Percentiles rank a stretch among this genome's conserved stretches.
Evolutionary conservation across 2,888 invertebrate species (phyloP).

Genomic region (Drosophila cyrtoloma): DNA sequence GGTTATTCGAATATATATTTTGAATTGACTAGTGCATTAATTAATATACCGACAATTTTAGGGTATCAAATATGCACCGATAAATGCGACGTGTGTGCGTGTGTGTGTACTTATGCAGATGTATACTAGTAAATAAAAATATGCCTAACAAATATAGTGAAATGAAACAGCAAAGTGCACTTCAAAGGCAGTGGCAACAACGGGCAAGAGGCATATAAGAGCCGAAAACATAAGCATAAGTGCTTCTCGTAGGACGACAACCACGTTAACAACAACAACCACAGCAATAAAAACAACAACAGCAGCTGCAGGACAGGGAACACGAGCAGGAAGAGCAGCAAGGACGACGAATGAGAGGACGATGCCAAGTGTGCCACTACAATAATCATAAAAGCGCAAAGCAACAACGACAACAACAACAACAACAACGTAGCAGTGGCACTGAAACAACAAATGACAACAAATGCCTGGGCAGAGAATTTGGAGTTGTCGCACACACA

Average conservation of each 20-base stretch:
- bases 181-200: constrained; percentile 68
- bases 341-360: constrained; percentile 22
- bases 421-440: constrained; percentile 1
- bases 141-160: constrained; percentile 73
- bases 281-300: constrained; percentile 27
- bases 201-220: constrained; percentile 61
- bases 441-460: constrained; percentile 45
- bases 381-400: constrained; percentile 79
- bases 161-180: constrained; percentile 83
- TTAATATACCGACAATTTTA: neutral
- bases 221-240: constrained; percentile 74
- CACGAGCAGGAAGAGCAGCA: constrained; percentile 8
- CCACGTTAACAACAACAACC: constrained; percentile 36
- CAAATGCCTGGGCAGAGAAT: constrained; percentile 58
- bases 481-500: constrained; percentile 53
- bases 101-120: constrained; percentile 31
- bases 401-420: constrained; percentile 56
- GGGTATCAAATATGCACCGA: constrained; percentile 13
- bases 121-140: constrained; percentile 62
- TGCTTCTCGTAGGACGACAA: constrained; percentile 50
- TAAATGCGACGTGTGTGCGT: constrained; percentile 9
- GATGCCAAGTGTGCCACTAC: constrained; percentile 67
- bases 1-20: neutral
- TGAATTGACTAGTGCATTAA: neutral
- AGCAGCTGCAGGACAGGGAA: neutral